A percentile compares a stretch with the other conserved stretches of the same genome.
Conservation (phyloP, 2,888 invertebrate genomes). For the Acrocyrtus sp. region DNA sequence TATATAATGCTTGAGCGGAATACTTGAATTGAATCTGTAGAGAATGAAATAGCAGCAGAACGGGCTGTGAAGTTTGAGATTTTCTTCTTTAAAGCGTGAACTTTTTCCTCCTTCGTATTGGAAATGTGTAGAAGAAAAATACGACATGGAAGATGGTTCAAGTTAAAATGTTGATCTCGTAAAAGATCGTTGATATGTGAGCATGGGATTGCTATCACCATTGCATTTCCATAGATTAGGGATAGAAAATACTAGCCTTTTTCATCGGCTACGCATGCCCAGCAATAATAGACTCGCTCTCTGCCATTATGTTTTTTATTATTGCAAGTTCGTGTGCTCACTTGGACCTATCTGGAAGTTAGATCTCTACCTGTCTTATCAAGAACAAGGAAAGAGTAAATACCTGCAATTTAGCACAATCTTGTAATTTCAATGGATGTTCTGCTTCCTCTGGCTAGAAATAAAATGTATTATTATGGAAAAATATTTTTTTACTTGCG, state of each 20-base stretch:
- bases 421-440: conserved; percentile 32
- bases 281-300: conserved; percentile 19
- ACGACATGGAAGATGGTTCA: conserved; percentile 11
- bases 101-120: too few species aligned
- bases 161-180: conserved; percentile 26
- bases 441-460: too few species aligned
- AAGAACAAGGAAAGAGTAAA: conserved; percentile 14
- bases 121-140: too few species aligned
- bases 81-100: too few species aligned
- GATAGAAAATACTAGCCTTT: background rate
- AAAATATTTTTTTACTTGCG: too few species aligned
- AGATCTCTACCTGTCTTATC: conserved; percentile 17
- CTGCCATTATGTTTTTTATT: too few species aligned
- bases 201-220: conserved; percentile 31
- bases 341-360: conserved; percentile 29
- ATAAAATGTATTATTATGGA: too few species aligned
- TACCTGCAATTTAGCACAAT: conserved; percentile 42
- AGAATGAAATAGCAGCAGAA: too few species aligned
- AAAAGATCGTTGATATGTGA: too few species aligned
- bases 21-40: background rate
- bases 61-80: too few species aligned
- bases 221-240: conserved; percentile 2
- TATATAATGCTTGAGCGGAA: conserved; percentile 2
- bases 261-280: conserved; percentile 1
- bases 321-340: conserved; percentile 35